Conservation (phyloP, 2,113 vertebrate species). For the Ameiurus melas region DNA sequence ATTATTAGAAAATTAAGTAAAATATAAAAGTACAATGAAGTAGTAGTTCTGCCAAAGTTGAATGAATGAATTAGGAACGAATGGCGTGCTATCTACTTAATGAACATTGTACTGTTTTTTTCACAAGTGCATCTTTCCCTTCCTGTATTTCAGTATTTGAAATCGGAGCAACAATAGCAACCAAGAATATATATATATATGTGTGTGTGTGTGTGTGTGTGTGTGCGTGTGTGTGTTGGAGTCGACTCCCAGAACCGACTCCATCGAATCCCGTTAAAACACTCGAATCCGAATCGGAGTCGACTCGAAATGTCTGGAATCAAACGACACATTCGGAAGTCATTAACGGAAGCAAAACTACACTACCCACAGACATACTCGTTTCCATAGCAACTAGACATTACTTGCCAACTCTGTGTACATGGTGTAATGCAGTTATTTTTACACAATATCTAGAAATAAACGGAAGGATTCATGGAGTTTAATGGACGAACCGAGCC, state of each 20-base stretch:
- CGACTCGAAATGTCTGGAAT: neutral
- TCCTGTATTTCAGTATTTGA: neutral
- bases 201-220: no score
- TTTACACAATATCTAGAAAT: neutral
- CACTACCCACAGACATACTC: constrained; percentile 23
- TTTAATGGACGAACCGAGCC: constrained; percentile 19
- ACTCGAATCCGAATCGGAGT: neutral
- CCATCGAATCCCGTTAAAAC: neutral
- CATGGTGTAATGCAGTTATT: no score
- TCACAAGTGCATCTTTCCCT: neutral
- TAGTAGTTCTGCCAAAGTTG: no score
- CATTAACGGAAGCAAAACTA: neutral
- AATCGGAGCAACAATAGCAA: neutral
- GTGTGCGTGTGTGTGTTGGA: neutral
- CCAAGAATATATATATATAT: no score
- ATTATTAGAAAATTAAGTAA: neutral
- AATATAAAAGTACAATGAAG: neutral
- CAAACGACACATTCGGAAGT: neutral
- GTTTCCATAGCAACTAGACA: constrained; percentile 54
- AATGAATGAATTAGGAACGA: neutral
- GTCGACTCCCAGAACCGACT: neutral
- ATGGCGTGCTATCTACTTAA: neutral
- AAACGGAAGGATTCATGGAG: neutral
- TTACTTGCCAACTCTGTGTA: neutral
- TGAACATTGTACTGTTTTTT: neutral